A percentile compares a stretch with the other conserved stretches of the same genome.
Conservation (phyloP, 2,113 vertebrate genomes). For the Coptodon bakossiorum region DNA sequence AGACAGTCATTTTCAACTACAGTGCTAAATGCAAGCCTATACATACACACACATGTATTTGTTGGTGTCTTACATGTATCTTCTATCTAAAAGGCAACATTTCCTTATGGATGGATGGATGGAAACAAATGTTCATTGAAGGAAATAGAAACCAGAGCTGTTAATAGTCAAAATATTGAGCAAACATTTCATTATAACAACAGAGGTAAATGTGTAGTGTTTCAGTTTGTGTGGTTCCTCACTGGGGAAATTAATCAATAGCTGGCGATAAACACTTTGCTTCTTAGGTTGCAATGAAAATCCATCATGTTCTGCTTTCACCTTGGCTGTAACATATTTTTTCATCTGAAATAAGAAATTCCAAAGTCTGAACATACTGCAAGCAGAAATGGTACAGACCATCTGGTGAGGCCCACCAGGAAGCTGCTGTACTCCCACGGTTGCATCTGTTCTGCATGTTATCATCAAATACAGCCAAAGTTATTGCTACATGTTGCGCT, state of each 20-base stretch:
- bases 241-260: slow-evolving; percentile 35
- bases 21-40: background rate
- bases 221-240: background rate
- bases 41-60: background rate
- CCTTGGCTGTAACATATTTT: background rate
- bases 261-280: background rate
- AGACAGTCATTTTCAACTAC: background rate
- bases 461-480: background rate
- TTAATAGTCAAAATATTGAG: slow-evolving; percentile 21
- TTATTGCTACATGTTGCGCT: background rate
- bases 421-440: slow-evolving; percentile 28
- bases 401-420: slow-evolving; percentile 33
- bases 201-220: background rate
- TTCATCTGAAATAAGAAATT: background rate
- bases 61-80: background rate
- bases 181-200: slow-evolving; percentile 31
- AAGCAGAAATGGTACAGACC: background rate
- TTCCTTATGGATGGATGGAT: background rate
- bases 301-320: background rate
- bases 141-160: background rate
- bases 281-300: slow-evolving; percentile 15
- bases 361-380: background rate
- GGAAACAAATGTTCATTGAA: background rate
- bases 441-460: background rate
- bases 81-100: background rate